These are phyloP conservation scores for Lamellibrachia luymesi DNA, from an alignment of 1,140 invertebrate genomes.

Conservation along the genomic window DNA sequence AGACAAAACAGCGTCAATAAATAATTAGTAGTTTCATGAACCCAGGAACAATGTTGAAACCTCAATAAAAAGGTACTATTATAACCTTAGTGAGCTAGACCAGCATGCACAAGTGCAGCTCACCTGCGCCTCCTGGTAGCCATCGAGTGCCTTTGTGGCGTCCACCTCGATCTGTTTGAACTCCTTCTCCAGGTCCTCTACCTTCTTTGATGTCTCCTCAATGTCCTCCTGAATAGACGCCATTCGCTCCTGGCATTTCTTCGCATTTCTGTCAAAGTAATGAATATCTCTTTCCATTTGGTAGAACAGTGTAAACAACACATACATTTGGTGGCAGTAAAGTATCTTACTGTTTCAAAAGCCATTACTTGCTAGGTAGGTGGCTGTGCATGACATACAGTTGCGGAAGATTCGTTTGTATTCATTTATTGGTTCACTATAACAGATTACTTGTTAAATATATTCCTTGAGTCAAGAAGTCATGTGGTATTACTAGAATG, in stretches of 20 bases:
- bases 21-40: not conserved
- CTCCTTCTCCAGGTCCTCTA: slow-evolving; percentile 41
- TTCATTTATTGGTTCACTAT: too few species aligned
- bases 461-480: too few species aligned
- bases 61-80: not conserved
- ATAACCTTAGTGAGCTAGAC: not conserved
- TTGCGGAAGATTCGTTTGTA: too few species aligned
- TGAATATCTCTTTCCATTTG: not conserved
- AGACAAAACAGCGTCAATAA: not conserved
- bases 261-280: slow-evolving; percentile 65
- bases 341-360: too few species aligned
- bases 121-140: slow-evolving; percentile 57
- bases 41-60: not conserved
- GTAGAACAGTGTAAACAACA: slow-evolving; percentile 9
- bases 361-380: too few species aligned
- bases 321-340: not conserved
- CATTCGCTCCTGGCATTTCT: slow-evolving; percentile 70
- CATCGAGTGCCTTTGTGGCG: slow-evolving; percentile 58
- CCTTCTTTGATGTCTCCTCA: slow-evolving; percentile 45
- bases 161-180: slow-evolving; percentile 51
- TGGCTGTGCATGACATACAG: too few species aligned
- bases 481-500: too few species aligned
- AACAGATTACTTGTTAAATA: too few species aligned
- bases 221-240: slow-evolving; percentile 46
- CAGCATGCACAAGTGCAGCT: slow-evolving; percentile 15